Evolutionary conservation across 2,113 vertebrate species (phyloP).

Genomic region (Dicerorhinus sumatrensis): DNA sequence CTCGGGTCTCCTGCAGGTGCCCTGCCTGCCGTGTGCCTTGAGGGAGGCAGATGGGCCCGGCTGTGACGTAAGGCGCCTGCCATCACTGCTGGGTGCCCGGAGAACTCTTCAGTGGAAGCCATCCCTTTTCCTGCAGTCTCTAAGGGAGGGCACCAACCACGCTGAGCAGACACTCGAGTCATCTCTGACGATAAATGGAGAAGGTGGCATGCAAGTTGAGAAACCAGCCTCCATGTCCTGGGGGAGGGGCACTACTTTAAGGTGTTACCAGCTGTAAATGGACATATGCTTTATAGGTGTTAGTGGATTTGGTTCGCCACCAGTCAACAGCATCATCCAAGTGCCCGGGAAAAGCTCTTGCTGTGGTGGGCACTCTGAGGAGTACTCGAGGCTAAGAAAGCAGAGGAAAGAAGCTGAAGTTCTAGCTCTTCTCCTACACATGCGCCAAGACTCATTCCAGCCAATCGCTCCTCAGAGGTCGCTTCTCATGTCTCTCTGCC

Average conservation of each 20-base stretch:
- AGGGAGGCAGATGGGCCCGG: background rate
- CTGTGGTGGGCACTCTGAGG: rapidly evolving
- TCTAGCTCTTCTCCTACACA: background rate
- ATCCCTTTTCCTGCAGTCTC: background rate
- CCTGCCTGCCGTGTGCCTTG: rapidly evolving
- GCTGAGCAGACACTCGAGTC: background rate
- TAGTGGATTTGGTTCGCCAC: background rate
- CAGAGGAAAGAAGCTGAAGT: background rate
- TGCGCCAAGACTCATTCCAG: background rate
- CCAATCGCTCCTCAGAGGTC: background rate
- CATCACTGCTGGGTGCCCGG: background rate
- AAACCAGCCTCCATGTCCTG: background rate
- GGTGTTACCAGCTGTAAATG: rapidly evolving
- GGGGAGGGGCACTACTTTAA: background rate
- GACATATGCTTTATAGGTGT: background rate
- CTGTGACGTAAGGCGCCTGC: background rate
- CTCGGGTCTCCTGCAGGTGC: no score
- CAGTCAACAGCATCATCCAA: rapidly evolving
- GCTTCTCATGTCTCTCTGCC: background rate
- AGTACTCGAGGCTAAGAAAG: background rate
- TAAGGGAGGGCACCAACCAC: background rate
- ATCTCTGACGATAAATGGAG: background rate
- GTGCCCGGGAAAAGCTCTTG: background rate
- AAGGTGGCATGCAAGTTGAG: background rate
- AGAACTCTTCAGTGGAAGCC: no score